phyloP scores from a whole-genome alignment of 1,140 invertebrate species.

The Hylyphantes graminicola region DNA sequence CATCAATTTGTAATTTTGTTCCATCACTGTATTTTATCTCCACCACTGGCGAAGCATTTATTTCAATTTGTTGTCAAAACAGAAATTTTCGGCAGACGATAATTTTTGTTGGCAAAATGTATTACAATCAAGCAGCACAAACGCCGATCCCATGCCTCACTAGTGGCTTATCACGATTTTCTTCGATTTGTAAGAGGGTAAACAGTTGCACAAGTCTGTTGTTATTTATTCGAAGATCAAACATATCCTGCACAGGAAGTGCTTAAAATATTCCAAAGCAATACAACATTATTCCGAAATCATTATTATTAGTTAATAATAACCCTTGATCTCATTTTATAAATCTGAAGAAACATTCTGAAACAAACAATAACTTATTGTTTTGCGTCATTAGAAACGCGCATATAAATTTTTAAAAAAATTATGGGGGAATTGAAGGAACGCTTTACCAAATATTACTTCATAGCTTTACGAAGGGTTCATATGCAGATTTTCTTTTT shows the following conservation, averaged over 20 bases:
- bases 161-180: conserved; percentile 23
- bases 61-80: background rate
- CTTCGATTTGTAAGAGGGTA: conserved; percentile 8
- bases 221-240: conserved; percentile 33
- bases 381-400: no score
- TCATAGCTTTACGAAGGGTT: no score
- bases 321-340: background rate
- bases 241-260: conserved; percentile 39
- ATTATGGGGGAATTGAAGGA: no score
- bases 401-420: no score
- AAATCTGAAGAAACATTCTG: conserved; percentile 23
- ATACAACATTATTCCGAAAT: conserved; percentile 30
- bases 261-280: conserved; percentile 44
- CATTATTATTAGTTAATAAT: conserved; percentile 11
- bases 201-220: conserved; percentile 36
- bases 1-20: no score
- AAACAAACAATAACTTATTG: background rate
- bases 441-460: no score
- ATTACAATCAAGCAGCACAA: conserved; percentile 20
- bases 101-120: background rate
- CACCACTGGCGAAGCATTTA: background rate
- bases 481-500: no score
- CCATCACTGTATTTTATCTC: background rate
- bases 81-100: background rate
- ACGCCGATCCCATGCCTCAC: background rate